Evolutionary conservation across 2,113 vertebrate genomes (phyloP), one percentile per base, ranked within the genome.

Genomic region (Psophia crepitans): DNA sequence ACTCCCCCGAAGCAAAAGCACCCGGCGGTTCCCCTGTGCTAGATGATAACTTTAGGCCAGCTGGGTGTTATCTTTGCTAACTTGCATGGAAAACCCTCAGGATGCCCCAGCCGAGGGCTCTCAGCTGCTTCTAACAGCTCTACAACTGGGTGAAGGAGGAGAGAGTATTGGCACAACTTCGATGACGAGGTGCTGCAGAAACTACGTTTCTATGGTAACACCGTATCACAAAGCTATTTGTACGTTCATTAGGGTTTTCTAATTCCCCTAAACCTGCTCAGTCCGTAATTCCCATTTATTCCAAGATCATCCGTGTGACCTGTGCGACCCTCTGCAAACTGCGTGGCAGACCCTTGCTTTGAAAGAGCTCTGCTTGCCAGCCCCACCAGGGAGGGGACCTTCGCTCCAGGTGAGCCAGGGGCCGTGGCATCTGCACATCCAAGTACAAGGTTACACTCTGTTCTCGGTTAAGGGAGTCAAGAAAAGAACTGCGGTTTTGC

Each of bases 171-270:
- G 91, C 84, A 95, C 86, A 92, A 75, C 60, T 92, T 60, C 2
- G 68, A 89, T 8, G 53, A 96, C 3, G 68, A 93, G 76, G 60
- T 43, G 35, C 86, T 64, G 84, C 27, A 84, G 54, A 77, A 93
- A 87, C 75, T 80, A 65, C 5, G 69, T 96, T 95, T 94, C 94
- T 79, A 96, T 44, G 69, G 91, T 77, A 95, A 97, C 87, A 6
- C 19, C 3, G 1, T 57, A 91, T 71, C 35, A 95, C 77, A 92
- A 94, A 84, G 57, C 89, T 71, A 68, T 82, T 32, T 86, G 53
- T 73, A 78, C 84, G 65, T 56, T 93, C 80, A 80, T 82, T 32
- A 53, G 9, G 2, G 33, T 39, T 75, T 86, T 74, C 83, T 60
- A 89, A 56, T 88, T 93, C 64, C 66, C 44, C 63, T 22, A 85